Base-by-base conservation (phyloP, 2,888 invertebrate genomes). In the Lepidochrysops patricia region DNA sequence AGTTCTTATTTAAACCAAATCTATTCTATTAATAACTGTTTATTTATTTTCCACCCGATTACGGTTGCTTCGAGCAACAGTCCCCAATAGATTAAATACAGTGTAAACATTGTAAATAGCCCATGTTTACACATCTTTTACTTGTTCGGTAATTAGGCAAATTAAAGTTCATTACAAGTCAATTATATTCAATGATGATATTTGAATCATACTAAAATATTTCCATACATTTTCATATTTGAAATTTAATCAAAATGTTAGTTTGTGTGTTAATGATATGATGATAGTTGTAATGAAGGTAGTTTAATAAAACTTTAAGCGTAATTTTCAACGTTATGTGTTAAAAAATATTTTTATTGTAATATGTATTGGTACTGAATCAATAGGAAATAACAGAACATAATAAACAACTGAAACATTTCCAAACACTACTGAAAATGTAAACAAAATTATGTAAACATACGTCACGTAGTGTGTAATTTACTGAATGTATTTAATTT, bases 61-160 rank as follows among this genome's bases (percentile, higher is more conserved):
- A 70, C 65, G 63, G 63, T 67, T 62, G 62, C 60, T 67, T 63
- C 72, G 72, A 72, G 72, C 71, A 73, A 63, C 63, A 64, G 73
- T 66, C 70, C 70, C 67, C 66, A 57, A 68, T 68, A 67, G 69
- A 70, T 73, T 67, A n/a, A n/a, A 70, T 64, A 67, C 66, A 63
- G 61, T 64, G 68, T 72, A 72, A 77, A 78, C 72, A 76, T 73
- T 71, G 64, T 70, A 67, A 66, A 64, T 68, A 60, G 60, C 60
- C 52, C 54, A 56, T 64, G 61, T 63, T 65, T 62, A 63, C 62
- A 48, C 57, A 57, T 63, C 64, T 61, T 57, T 59, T 54, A 62
- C 61, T 63, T 61, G 63, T 64, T 60, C 64, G 60, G 63, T 56
- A 61, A 61, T 35, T 58, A 66, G 63, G 65, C 64, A 43, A 43